These are phyloP conservation scores for Panorpa germanica DNA, from an alignment of 2,888 invertebrate genomes.

Conservation along the genomic window DNA sequence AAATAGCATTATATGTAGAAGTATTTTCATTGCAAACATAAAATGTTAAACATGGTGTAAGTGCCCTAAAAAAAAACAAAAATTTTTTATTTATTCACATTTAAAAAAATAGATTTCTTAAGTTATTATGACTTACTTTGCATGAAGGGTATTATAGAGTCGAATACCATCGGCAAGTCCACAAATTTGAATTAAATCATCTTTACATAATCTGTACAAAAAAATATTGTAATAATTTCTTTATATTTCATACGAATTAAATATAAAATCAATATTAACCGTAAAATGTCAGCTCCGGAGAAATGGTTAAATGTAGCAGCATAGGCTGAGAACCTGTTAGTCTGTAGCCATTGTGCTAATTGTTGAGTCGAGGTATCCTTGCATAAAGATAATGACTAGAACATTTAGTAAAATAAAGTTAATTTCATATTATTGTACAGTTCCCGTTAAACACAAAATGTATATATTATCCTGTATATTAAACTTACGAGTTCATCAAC, in stretches of 20 bases:
- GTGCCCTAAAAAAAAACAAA: constrained; percentile 32
- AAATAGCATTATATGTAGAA: constrained; percentile 61
- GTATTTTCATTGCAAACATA: constrained; percentile 56
- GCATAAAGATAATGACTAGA: no score
- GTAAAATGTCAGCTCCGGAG: constrained; percentile 74
- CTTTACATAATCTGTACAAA: constrained; percentile 47
- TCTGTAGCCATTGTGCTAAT: constrained; percentile 61
- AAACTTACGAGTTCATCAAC: no score
- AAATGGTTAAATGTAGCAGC: constrained; percentile 64
- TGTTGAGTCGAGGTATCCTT: constrained; percentile 50
- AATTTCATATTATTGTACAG: no score
- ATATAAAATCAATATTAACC: constrained; percentile 22
- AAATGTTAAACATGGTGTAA: constrained; percentile 61
- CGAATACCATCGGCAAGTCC: constrained; percentile 88
- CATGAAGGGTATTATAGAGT: constrained; percentile 74
- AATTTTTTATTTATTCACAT: constrained; percentile 4
- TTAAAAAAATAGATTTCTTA: constrained; percentile 3
- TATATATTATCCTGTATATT: no score
- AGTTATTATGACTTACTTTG: constrained; percentile 39
- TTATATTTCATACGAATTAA: not conserved
- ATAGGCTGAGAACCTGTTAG: constrained; percentile 59
- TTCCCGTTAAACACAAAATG: no score
- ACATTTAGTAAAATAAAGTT: no score
- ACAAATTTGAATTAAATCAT: constrained; percentile 87
- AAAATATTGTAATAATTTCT: no score